Evolutionary conservation across 1,140 invertebrate species (phyloP).

Genomic region (Rhagoletis zephyria): DNA sequence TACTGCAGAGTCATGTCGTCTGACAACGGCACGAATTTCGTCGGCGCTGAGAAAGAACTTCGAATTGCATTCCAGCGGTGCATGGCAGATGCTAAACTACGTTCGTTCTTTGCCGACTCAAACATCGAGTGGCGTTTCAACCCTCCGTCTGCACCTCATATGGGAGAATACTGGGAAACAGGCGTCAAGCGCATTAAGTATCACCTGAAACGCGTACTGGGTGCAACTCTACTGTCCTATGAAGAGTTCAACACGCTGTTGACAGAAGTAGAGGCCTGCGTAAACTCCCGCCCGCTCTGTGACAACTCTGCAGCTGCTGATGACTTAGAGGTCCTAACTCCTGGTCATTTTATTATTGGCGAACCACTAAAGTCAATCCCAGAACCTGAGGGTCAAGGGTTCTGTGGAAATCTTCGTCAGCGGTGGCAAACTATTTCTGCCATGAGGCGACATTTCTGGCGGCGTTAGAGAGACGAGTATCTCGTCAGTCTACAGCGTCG

Average conservation of each 20-base stretch:
- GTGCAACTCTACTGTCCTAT: conserved; percentile 62
- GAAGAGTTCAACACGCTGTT: conserved; percentile 63
- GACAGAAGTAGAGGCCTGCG: conserved; percentile 60
- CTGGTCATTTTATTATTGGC: conserved; percentile 71
- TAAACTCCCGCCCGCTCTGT: conserved; percentile 67
- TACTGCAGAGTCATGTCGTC: neutral
- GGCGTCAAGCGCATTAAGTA: conserved; percentile 65
- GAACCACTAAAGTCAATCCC: conserved; percentile 59
- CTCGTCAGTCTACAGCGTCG: neutral
- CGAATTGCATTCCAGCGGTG: neutral
- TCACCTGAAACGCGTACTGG: conserved; percentile 64
- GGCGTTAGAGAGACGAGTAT: neutral
- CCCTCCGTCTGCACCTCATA: conserved; percentile 61
- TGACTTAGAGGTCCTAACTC: conserved; percentile 63
- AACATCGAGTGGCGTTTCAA: conserved; percentile 57
- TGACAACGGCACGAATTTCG: conserved; percentile 4
- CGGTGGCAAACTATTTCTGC: neutral
- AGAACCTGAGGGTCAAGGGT: neutral
- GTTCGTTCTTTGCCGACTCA: neutral
- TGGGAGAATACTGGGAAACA: conserved; percentile 70
- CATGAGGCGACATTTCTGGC: conserved; percentile 37
- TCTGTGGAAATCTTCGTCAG: neutral
- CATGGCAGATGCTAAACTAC: neutral
- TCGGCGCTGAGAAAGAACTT: neutral
- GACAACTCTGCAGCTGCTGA: conserved; percentile 60